A percentile compares a stretch with the other conserved stretches of the same genome.
Evolutionary conservation across 2,113 vertebrate genomes (phyloP).

Genomic region (Aix galericulata): DNA sequence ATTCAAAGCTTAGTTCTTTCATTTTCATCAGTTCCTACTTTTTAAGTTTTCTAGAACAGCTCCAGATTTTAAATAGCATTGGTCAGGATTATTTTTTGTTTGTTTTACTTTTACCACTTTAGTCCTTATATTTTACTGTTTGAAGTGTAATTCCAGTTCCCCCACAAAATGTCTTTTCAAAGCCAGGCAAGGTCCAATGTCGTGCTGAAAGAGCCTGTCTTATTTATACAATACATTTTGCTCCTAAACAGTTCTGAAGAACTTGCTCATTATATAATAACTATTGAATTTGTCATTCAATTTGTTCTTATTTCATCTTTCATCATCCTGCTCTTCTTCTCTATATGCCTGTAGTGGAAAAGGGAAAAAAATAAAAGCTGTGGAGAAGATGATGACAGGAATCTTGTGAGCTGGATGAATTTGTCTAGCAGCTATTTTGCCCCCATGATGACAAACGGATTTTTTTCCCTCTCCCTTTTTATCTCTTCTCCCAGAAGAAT

Average conservation of each 20-base stretch:
- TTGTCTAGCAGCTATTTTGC: not conserved
- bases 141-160: not conserved
- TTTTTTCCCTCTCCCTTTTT: not conserved
- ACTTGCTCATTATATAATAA: not conserved
- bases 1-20: conserved; percentile 34
- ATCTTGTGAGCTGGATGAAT: not conserved
- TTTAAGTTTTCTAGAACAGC: not conserved
- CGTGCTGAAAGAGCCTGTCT: not conserved
- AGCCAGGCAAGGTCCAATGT: not conserved
- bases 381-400: not conserved
- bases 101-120: not conserved
- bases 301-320: not conserved
- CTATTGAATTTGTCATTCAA: not conserved
- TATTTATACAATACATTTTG: not conserved
- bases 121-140: not conserved
- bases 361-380: not conserved
- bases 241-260: conserved; percentile 2
- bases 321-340: not conserved
- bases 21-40: conserved; percentile 23
- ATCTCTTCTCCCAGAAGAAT: not conserved
- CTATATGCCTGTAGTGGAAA: not conserved
- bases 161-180: not conserved
- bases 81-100: not conserved
- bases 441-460: not conserved
- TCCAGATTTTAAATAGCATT: not conserved